Conservation (phyloP, 2,797 vertebrate genomes). For the Numenius phaeopus region DNA sequence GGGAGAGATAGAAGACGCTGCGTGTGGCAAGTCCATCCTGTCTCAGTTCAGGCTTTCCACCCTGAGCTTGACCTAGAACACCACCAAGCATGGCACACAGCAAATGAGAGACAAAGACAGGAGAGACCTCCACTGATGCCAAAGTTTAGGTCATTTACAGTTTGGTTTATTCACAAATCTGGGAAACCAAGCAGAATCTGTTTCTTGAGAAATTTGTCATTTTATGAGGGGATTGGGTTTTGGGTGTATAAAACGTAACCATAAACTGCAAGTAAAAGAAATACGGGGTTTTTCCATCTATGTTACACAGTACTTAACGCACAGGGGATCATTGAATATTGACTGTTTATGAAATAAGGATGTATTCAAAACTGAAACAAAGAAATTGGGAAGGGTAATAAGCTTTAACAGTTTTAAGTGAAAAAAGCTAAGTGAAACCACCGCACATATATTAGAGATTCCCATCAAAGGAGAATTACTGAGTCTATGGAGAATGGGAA, state of each 20-base stretch:
- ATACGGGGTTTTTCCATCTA: neutral
- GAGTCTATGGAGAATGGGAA: neutral
- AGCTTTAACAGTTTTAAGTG: constrained; percentile 29
- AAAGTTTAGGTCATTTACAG: neutral
- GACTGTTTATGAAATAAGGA: neutral
- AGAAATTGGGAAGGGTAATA: neutral
- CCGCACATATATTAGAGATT: neutral
- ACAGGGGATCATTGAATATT: neutral
- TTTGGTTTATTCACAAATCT: neutral
- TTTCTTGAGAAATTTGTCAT: neutral
- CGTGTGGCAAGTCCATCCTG: rapidly evolving
- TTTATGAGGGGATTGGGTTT: neutral
- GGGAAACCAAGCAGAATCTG: neutral
- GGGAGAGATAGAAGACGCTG: neutral
- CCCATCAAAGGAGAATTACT: neutral
- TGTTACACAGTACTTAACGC: neutral
- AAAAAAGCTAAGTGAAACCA: neutral
- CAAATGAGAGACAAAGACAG: neutral
- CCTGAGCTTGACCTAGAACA: neutral
- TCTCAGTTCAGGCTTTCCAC: neutral
- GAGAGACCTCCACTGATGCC: neutral
- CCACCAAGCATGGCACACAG: neutral
- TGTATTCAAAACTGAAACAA: constrained; percentile 19
- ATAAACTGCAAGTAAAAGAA: neutral
- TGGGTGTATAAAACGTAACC: rapidly evolving